These are phyloP conservation scores for Spondyliosoma cantharus DNA, from an alignment of 2,797 vertebrate species.

Conservation along the genomic window DNA sequence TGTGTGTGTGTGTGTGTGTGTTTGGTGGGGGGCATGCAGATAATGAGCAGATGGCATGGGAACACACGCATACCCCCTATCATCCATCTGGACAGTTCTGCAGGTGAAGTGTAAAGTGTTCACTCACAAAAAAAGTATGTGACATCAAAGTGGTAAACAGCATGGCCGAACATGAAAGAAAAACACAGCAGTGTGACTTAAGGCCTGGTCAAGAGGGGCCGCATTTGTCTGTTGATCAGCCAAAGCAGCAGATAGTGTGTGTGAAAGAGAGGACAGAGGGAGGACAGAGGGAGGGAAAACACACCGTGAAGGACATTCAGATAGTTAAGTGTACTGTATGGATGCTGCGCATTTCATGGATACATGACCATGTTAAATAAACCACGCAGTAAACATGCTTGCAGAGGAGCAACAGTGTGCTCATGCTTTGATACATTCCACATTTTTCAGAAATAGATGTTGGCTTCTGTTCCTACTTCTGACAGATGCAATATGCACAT, in stretches of 20 bases:
- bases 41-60: constrained; percentile 81
- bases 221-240: constrained; percentile 73
- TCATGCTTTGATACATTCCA: not conserved
- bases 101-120: constrained; percentile 72
- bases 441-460: not conserved
- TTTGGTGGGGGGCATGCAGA: constrained; percentile 37
- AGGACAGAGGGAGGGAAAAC: not conserved
- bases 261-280: constrained; percentile 8
- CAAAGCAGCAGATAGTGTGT: constrained; percentile 54
- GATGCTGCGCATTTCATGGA: not conserved
- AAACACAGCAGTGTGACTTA: constrained; percentile 63
- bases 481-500: not conserved
- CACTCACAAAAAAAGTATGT: constrained; percentile 39
- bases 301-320: constrained; percentile 41
- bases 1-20: too few species aligned
- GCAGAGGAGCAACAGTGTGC: not conserved
- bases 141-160: constrained; percentile 78
- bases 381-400: not conserved
- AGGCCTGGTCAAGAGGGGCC: constrained; percentile 67
- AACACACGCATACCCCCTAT: constrained; percentile 66
- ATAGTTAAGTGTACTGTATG: constrained; percentile 1
- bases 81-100: constrained; percentile 80
- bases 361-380: not conserved
- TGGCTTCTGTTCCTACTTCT: not conserved
- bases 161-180: constrained; percentile 75